These are phyloP conservation scores for Grallaria varia DNA, from an alignment of 2,113 vertebrate species.

Conservation along the genomic window DNA sequence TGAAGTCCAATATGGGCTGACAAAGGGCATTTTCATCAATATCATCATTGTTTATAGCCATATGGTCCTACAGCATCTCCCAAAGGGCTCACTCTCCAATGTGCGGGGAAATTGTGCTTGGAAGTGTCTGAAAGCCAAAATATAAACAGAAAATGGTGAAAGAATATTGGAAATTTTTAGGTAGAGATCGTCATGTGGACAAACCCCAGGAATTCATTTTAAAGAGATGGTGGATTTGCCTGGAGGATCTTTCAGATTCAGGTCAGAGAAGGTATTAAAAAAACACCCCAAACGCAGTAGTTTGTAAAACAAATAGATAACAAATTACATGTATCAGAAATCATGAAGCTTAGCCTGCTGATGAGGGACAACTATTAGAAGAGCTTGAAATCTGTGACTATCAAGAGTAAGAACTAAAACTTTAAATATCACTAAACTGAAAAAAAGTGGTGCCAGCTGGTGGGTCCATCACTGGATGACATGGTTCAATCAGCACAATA, in stretches of 20 bases:
- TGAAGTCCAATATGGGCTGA: not conserved
- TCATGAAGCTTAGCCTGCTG: not conserved
- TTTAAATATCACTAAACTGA: not conserved
- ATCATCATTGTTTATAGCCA: not conserved
- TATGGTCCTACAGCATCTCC: not conserved
- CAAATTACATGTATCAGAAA: not conserved
- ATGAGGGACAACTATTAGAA: not conserved
- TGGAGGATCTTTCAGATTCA: not conserved
- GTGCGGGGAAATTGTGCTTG: not conserved
- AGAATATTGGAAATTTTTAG: not conserved
- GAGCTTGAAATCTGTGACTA: not conserved
- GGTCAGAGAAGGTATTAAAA: not conserved
- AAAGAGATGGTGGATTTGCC: not conserved
- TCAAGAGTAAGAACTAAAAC: not conserved
- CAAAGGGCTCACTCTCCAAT: not conserved
- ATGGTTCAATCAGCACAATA: not conserved
- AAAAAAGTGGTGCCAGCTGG: not conserved
- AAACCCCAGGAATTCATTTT: not conserved
- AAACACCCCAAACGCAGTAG: not conserved
- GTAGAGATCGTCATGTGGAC: accelerated
- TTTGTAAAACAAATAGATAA: not conserved
- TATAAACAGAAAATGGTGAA: not conserved
- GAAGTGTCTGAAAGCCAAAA: not conserved
- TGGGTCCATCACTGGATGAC: not conserved
- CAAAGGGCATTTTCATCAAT: conserved; percentile 4